Base-by-base conservation (phyloP, 2,888 invertebrate species). In the Ophion ventricosus region DNA sequence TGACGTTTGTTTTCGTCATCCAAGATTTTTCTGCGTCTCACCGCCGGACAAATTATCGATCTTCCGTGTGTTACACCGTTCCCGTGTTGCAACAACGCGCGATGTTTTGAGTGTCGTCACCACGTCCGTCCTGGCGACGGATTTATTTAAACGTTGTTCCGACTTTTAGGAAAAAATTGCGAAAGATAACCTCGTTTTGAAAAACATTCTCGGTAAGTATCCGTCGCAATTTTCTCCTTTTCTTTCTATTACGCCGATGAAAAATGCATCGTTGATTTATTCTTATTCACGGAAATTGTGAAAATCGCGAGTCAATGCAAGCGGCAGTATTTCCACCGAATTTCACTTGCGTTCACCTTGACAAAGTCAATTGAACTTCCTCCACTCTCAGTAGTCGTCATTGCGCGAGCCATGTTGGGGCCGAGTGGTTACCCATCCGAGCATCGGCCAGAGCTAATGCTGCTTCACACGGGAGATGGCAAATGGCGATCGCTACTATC, bases 91-190 rank as follows among this genome's bases (percentile, higher is more conserved):
- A 26, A 43, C 25, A 29, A 29, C 25, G 20, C 64, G 59, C 73
- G 40, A 73, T 74, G 63, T 74, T 74, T 63, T 74, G 63, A 74
- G 54, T 20, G 20, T 29, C 49, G 23, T 49, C 43, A 54, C 56
- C 20, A 61, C 17, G 29, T 49, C 54, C 29, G 20, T 61, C n/a
- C 64, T 64, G 8, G n/a, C 5, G 40, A 76, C 49, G 14, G 40
- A 64, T 40, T 54, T 29, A 8, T 23, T 14, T n/a, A 64, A 66
- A 66, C 29, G 54, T 64, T 67, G 25, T n/a, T 43, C 40, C 57
- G 76, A 67, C 25, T 57, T 61, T 25, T 40, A 25, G 59, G 54
- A 54, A 29, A 64, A 23, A 54, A 64, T 63, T 35, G 63, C 26
- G 20, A 26, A 20, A 17, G 25, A 57, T 43, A 61, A 35, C 0